These are phyloP conservation scores for Eospalax fontanierii DNA, from an alignment of 2,797 vertebrate genomes.

Conservation along the genomic window DNA sequence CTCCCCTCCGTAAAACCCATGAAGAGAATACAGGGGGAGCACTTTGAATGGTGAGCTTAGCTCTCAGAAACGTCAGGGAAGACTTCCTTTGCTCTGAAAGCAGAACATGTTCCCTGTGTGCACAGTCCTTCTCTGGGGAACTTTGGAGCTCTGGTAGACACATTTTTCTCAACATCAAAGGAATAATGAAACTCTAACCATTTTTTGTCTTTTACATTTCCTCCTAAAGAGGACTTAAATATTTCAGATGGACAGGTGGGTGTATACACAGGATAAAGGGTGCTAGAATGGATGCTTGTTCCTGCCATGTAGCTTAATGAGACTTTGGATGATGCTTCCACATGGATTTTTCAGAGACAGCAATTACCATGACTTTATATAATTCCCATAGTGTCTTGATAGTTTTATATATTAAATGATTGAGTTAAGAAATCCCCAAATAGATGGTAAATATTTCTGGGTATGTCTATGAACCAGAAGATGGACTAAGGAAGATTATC, in stretches of 20 bases:
- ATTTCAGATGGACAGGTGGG: neutral
- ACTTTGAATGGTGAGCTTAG: neutral
- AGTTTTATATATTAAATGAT: neutral
- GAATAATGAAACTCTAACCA: neutral
- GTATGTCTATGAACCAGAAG: neutral
- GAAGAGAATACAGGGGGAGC: neutral
- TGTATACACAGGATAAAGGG: neutral
- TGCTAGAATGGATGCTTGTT: neutral
- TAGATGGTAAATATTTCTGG: neutral
- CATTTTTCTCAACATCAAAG: neutral
- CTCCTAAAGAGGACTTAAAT: neutral
- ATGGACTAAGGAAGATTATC: neutral
- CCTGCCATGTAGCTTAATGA: neutral
- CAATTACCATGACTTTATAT: neutral
- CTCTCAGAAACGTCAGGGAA: neutral
- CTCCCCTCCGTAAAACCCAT: slow-evolving; percentile 21
- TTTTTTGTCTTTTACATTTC: neutral
- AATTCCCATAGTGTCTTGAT: neutral
- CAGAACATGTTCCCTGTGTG: neutral
- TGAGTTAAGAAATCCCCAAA: neutral
- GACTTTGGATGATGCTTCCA: neutral
- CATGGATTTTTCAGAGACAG: neutral
- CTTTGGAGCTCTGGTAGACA: neutral
- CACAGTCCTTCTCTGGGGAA: neutral
- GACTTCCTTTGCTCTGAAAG: neutral